Evolutionary conservation across 1,140 invertebrate genomes (phyloP), one percentile per base, ranked within the genome.

Genomic region (Phocides pigmalion): DNA sequence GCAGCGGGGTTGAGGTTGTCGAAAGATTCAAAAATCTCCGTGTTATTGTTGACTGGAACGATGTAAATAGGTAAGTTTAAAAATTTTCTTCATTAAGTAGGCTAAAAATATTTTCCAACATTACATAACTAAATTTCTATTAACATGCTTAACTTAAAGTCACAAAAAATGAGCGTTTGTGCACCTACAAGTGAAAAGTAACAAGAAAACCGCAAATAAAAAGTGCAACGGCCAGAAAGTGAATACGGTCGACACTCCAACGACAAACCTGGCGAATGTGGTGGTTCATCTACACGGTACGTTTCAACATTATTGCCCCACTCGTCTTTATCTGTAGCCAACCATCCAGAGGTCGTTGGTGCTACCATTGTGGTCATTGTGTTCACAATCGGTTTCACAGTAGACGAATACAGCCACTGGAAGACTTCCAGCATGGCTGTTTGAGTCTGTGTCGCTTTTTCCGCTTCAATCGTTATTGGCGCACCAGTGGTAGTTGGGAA

Each of bases 1-100:
- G 94, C 94, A 50, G 94, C 93, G 46, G 94, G 94, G 72, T 93
- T 94, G 14, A 94, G 79, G 14, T 83, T 92, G 62, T 94, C 94
- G 66, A 94, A 92, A 4, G 92, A 94, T 64, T 94, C 93, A n/a
- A 93, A 82, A 62, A 93, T 86, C 76, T 93, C 93, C n/a, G 92
- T 86, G 9, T 89, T 88, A 44, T 93, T 93, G 56, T 92, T 92
- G 37, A 78, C 87, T 89, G 81, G 62, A 88, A 88, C 19, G 37
- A 32, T 32, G n/a, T 32, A 32, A 32, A 11, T 32, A 1, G 9
- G 9, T 32, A 32, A 32, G 3, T 32, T 11, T 1, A 3, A 11
- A 32, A 32, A 32, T 32, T 3, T 1, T 3, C 28, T 11, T 32
- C 28, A 32, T 32, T 32, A 32, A 32, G n/a, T n/a, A n/a, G n/a